A percentile compares a stretch with the other conserved stretches of the same genome.
These are phyloP conservation scores for Melanotaenia pygmaea DNA, from an alignment of 2,797 vertebrate species.

Conservation along the genomic window DNA sequence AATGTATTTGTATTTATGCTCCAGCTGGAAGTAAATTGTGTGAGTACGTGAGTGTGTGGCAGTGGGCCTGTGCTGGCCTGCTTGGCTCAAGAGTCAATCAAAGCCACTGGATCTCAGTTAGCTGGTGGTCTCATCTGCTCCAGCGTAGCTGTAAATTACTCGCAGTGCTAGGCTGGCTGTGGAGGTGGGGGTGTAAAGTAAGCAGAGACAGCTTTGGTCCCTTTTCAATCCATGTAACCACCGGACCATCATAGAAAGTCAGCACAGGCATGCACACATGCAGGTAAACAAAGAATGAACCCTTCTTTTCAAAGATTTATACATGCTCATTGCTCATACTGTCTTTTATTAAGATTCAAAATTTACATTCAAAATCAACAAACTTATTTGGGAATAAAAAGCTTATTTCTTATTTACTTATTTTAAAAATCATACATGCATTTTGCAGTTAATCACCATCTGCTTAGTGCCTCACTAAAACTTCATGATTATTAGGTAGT, in stretches of 20 bases:
- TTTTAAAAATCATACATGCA: not conserved
- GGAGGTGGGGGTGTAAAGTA: slow-evolving; percentile 76
- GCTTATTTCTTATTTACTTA: not conserved
- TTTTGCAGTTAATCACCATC: not conserved
- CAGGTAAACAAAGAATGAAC: not conserved
- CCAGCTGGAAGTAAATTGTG: slow-evolving; percentile 20
- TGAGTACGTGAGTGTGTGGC: slow-evolving; percentile 15
- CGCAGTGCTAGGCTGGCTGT: slow-evolving; percentile 57
- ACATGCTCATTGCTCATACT: not conserved
- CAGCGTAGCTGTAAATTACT: slow-evolving; percentile 80
- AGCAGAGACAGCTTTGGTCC: slow-evolving; percentile 67
- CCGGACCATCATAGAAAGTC: slow-evolving; percentile 18
- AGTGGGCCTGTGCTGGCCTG: slow-evolving; percentile 58
- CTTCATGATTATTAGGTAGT: not conserved
- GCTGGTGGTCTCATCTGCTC: slow-evolving; percentile 76
- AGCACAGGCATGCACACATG: slow-evolving; percentile 11
- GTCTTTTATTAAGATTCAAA: not conserved
- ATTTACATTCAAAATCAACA: not conserved
- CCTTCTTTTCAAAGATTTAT: not conserved
- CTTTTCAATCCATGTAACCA: slow-evolving; percentile 55
- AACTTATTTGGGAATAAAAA: too few species aligned
- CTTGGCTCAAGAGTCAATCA: slow-evolving; percentile 58
- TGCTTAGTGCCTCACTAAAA: not conserved
- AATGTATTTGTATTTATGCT: slow-evolving; percentile 40
- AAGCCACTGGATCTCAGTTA: slow-evolving; percentile 60